Percentiles rank a stretch among this genome's conserved stretches.
Conservation (phyloP, 2,113 vertebrate genomes). For the Telmatochromis sp. region DNA sequence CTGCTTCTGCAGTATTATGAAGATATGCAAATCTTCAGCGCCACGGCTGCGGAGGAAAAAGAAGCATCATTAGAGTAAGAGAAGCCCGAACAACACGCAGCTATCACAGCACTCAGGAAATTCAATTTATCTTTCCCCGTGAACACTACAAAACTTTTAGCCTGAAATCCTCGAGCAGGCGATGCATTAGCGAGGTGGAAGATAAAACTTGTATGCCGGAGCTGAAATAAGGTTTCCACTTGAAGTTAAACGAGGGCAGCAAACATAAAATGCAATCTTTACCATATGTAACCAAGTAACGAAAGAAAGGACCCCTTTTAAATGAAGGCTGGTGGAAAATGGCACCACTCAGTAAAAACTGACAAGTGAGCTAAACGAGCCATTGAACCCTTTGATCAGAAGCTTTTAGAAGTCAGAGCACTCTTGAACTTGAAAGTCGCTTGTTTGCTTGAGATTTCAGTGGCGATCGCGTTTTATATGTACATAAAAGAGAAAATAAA, state of each 20-base stretch:
- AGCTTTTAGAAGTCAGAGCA: slow-evolving; percentile 35
- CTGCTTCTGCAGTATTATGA: neutral
- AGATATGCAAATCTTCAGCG: slow-evolving; percentile 42
- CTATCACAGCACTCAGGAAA: slow-evolving; percentile 19
- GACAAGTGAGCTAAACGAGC: slow-evolving; percentile 30
- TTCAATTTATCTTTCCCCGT: slow-evolving; percentile 24
- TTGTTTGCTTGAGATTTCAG: slow-evolving; percentile 41
- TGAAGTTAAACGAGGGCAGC: neutral
- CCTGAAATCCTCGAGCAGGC: slow-evolving; percentile 6
- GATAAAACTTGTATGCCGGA: neutral
- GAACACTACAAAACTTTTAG: neutral
- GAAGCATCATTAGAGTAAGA: slow-evolving; percentile 31
- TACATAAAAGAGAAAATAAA: slow-evolving; percentile 39
- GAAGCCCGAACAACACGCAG: neutral
- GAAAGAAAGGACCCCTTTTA: neutral
- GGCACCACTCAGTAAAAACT: slow-evolving; percentile 10
- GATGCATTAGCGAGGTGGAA: neutral
- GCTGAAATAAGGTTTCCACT: neutral
- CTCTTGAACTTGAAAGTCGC: slow-evolving; percentile 42
- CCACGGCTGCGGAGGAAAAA: neutral
- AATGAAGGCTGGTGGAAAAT: neutral
- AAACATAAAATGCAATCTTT: neutral
- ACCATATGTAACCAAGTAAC: neutral
- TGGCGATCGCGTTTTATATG: slow-evolving; percentile 29
- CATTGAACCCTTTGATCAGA: slow-evolving; percentile 45